Evolutionary conservation across 2,888 invertebrate species (phyloP).

Genomic region (Cancer borealis): DNA sequence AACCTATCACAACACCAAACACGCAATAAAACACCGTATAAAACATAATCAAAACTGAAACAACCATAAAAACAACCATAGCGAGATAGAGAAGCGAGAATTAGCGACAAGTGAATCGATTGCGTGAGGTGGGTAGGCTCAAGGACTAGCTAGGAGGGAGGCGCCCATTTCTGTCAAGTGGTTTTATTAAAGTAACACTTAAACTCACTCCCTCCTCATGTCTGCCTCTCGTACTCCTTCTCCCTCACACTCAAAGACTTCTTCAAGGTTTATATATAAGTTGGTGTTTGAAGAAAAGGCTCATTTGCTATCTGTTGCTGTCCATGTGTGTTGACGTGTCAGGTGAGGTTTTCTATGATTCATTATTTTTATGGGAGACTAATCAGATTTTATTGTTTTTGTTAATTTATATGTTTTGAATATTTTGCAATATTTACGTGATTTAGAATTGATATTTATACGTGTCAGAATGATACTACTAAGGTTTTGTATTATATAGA

Average conservation of each 20-base stretch:
- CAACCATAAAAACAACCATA: neutral
- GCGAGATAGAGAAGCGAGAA: neutral
- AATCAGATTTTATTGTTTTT: neutral
- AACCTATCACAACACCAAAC: neutral
- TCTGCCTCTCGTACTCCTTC: neutral
- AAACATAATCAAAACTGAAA: neutral
- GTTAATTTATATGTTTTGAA: too few species aligned
- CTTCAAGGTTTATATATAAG: neutral
- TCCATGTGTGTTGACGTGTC: constrained; percentile 37
- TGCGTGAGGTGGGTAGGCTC: constrained; percentile 36
- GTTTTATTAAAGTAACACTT: constrained; percentile 26
- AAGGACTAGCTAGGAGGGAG: neutral
- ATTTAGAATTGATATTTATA: too few species aligned
- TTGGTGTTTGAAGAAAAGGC: too few species aligned
- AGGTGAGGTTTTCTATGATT: neutral
- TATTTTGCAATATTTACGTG: too few species aligned
- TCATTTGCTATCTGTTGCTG: neutral
- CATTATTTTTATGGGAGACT: neutral
- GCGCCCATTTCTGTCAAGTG: constrained; percentile 14
- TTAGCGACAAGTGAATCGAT: constrained; percentile 23
- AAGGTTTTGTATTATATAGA: too few species aligned
- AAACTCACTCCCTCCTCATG: neutral
- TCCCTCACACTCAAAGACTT: neutral
- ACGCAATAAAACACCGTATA: neutral
- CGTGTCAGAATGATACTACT: too few species aligned